Evolutionary conservation across 2,888 invertebrate genomes (phyloP), one percentile per base, ranked within the genome.

Genomic region (Ditylenchus weischeri): DNA sequence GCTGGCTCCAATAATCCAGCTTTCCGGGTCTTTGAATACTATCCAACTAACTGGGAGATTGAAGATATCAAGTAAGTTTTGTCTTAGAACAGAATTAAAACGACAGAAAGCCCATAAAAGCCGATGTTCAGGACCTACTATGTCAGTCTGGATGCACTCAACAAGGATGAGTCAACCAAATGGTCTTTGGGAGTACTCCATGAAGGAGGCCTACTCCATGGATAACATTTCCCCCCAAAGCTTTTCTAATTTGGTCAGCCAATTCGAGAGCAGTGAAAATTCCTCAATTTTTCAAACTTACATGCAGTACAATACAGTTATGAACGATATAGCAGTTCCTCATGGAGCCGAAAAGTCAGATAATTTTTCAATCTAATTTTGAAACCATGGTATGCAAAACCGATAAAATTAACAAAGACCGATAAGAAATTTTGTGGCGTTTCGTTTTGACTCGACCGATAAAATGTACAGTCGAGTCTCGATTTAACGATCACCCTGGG

Each of bases 1-100:
- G 43, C 63, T 18, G 85, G 78, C 10, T 72, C 78, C 11, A 80
- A 80, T 64, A 81, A 81, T 64, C 81, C 81, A 19, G 73, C 80
- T 3, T 81, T 81, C 63, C 54, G 67, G 11, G 63, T 67, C n/a
- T 48, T 66, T 50, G 54, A 67, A 7, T 67, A 67, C 59, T 11
- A 67, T 19, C 47, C 19, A 11, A 8, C 38, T n/a, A 67, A 48
- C 29, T 66, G 35, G 57, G 57, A 48, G 23, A 54, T 64, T 21
- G 29, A 65, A 21, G 67, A 67, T 47, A 67, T 67, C 18, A 38
- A 50, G 67, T 67, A 29, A 48, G 43, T 15, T 15, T 2, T 15
- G 3, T 15, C 15, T n/a, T 66, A 1, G 7, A 15, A 6, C 8
- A 13, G 6, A 1, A 36, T 21, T 21, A n/a, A 48, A 21, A 29